phyloP scores from a whole-genome alignment of 2,113 vertebrate species.

The Seriola rivoliana region DNA sequence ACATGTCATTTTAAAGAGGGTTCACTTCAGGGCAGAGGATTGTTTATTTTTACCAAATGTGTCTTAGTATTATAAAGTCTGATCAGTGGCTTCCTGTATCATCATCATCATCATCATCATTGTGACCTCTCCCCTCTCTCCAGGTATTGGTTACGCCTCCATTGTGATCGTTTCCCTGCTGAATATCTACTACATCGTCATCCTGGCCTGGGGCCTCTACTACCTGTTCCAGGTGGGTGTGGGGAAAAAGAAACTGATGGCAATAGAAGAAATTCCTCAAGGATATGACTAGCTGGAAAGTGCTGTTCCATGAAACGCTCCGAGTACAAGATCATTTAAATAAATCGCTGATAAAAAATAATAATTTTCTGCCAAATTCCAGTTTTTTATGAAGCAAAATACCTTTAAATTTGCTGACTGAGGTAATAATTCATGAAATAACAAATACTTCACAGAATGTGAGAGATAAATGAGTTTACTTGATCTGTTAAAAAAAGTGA shows the following conservation, averaged over 20 bases:
- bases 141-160: constrained; percentile 99
- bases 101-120: neutral
- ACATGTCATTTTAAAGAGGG: neutral
- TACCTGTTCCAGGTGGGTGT: constrained; percentile 90
- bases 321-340: no score
- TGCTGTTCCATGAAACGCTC: no score
- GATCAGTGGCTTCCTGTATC: neutral
- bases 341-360: no score
- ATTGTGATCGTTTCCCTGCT: constrained; percentile 97
- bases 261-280: no score
- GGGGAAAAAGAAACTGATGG: no score
- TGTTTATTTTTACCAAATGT: neutral
- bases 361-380: no score
- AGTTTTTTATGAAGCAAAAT: no score
- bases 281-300: no score
- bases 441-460: neutral
- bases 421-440: no score
- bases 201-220: constrained; percentile 98
- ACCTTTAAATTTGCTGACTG: no score
- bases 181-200: constrained; percentile 98
- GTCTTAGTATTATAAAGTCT: neutral
- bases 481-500: neutral
- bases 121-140: constrained; percentile 15
- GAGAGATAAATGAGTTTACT: neutral
- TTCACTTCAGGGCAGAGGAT: neutral